These are phyloP conservation scores for Grammomys dolichurus DNA, from an alignment of 2,113 vertebrate genomes.

Conservation along the genomic window DNA sequence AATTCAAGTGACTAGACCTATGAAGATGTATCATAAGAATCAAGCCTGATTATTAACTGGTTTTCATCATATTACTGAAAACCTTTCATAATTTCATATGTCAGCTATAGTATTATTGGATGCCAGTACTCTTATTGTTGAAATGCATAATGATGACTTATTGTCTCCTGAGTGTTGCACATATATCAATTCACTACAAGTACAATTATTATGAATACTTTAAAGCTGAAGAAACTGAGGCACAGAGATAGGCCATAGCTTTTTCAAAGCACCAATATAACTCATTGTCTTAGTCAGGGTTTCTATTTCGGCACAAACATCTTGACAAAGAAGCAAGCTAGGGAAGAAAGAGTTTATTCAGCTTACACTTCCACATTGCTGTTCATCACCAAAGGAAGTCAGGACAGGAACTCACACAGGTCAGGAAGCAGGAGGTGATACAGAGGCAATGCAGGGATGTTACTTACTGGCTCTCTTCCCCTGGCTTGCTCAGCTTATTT, in stretches of 20 bases:
- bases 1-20: background rate
- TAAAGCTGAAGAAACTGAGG: background rate
- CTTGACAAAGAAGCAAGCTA: too few species aligned
- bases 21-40: background rate
- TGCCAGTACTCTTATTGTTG: conserved; percentile 9
- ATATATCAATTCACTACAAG: background rate
- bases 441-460: too few species aligned
- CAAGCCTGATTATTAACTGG: conserved; percentile 11
- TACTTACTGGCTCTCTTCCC: too few species aligned
- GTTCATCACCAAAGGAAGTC: too few species aligned
- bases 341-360: too few species aligned
- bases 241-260: conserved; percentile 12
- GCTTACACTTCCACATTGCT: too few species aligned
- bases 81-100: background rate
- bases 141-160: background rate
- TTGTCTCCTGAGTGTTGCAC: background rate
- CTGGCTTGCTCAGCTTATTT: too few species aligned
- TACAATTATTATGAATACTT: background rate
- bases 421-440: too few species aligned
- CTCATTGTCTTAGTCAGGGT: too few species aligned
- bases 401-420: too few species aligned
- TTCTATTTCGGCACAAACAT: too few species aligned
- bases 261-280: background rate
- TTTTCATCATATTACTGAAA: conserved; percentile 24
- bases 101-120: background rate